Conservation (phyloP, 2,797 vertebrate species). For the Sylvia borin region DNA sequence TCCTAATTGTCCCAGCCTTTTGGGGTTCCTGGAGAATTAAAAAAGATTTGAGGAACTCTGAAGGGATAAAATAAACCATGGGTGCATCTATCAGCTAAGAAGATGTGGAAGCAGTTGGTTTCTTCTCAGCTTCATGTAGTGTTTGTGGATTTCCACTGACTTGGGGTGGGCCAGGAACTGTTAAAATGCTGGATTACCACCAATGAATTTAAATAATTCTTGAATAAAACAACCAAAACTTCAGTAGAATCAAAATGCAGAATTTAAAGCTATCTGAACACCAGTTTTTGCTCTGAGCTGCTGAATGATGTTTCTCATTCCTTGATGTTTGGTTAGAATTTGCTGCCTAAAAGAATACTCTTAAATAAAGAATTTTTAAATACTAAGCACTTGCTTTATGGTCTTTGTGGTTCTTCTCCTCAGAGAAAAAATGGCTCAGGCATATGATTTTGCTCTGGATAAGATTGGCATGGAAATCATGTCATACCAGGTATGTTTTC, state of each 20-base stretch:
- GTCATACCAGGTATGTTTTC: slow-evolving; percentile 93
- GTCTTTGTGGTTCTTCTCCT: slow-evolving; percentile 65
- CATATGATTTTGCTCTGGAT: slow-evolving; percentile 98
- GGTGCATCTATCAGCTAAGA: background rate
- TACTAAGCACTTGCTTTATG: slow-evolving; percentile 31
- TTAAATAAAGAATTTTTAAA: slow-evolving; percentile 49
- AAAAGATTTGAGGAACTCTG: background rate
- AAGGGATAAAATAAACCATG: background rate
- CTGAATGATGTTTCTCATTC: background rate
- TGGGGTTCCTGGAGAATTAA: background rate
- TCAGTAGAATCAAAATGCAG: background rate
- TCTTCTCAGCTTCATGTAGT: background rate
- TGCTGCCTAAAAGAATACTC: background rate
- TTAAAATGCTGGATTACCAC: background rate
- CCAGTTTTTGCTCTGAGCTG: background rate
- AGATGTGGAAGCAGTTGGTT: background rate
- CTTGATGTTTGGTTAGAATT: background rate
- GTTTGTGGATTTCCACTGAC: background rate
- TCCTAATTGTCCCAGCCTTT: background rate
- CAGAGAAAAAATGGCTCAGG: slow-evolving; percentile 99
- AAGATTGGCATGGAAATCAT: slow-evolving; percentile 99
- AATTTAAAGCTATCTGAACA: background rate
- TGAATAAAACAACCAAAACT: background rate
- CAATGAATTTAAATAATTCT: background rate
- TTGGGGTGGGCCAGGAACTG: background rate